Evolutionary conservation across 2,797 vertebrate species (phyloP).

Genomic region (Pogoniulus pusillus): DNA sequence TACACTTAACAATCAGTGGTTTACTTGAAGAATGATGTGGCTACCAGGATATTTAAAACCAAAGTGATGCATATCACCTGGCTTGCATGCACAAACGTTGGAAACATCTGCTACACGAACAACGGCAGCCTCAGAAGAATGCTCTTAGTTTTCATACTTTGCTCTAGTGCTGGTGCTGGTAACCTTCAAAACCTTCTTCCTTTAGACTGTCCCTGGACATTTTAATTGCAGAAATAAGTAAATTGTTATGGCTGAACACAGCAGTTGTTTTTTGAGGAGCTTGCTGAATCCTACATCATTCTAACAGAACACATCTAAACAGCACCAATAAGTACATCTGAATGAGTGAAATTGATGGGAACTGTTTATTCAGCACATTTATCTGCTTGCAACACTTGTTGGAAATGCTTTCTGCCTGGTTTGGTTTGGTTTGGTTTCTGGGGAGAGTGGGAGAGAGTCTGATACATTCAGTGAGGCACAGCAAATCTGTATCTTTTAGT

Average conservation of each 20-base stretch:
- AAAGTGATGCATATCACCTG: slow-evolving; percentile 51
- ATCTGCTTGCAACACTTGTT: not conserved
- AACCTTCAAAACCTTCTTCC: not conserved
- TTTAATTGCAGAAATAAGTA: not conserved
- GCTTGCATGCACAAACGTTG: slow-evolving; percentile 51
- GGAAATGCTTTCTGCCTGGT: not conserved
- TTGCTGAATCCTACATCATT: not conserved
- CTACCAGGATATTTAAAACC: slow-evolving; percentile 68
- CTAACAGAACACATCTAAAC: not conserved
- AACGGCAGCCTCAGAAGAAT: slow-evolving; percentile 54
- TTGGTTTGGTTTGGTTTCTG: too few species aligned
- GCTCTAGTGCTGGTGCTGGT: not conserved
- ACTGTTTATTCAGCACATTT: not conserved
- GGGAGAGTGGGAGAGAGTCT: not conserved
- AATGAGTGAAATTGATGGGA: not conserved
- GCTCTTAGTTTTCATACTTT: slow-evolving; percentile 1
- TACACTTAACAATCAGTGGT: slow-evolving; percentile 33
- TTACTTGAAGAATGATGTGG: slow-evolving; percentile 68
- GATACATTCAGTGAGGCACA: not conserved
- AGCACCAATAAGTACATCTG: not conserved
- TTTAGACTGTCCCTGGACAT: not conserved
- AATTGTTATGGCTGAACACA: not conserved
- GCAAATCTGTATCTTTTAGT: not conserved
- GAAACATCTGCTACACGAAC: slow-evolving; percentile 57
- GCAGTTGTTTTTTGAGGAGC: not conserved